Percentiles rank a stretch among this genome's conserved stretches.
These are phyloP conservation scores for Vidua chalybeata DNA, from an alignment of 2,113 vertebrate species.

Conservation along the genomic window DNA sequence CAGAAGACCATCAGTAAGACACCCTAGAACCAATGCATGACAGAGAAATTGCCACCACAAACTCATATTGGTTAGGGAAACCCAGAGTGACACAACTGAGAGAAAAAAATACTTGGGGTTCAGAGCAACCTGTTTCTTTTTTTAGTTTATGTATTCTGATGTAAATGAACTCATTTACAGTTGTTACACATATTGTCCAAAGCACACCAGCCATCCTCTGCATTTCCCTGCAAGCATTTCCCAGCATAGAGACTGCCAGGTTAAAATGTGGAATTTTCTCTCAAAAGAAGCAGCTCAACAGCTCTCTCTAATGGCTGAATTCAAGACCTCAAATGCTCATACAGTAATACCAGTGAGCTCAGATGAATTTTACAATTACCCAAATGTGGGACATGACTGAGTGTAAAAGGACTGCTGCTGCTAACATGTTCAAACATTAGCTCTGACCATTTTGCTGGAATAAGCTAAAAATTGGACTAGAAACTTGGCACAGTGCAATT, in stretches of 20 bases:
- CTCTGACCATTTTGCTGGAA: neutral
- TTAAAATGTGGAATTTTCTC: neutral
- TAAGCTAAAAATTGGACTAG: neutral
- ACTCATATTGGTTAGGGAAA: neutral
- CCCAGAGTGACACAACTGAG: neutral
- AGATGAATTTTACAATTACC: neutral
- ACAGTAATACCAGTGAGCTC: neutral
- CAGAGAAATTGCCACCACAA: neutral
- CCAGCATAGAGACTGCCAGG: neutral
- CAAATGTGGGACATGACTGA: neutral
- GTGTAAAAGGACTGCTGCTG: neutral
- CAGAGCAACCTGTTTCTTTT: neutral
- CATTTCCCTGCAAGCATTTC: neutral
- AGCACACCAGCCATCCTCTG: neutral
- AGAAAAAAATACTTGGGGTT: neutral
- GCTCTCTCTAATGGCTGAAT: slow-evolving; percentile 21
- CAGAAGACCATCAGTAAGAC: slow-evolving; percentile 4
- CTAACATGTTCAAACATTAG: neutral
- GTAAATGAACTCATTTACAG: neutral
- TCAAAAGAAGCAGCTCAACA: neutral
- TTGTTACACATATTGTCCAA: neutral
- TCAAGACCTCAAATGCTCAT: neutral
- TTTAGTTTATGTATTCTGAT: neutral
- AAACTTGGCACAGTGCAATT: neutral
- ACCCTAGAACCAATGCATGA: neutral